Percentiles rank a stretch among this genome's conserved stretches.
Conservation (phyloP, 2,888 invertebrate species). For the Dendrolimus pini region DNA sequence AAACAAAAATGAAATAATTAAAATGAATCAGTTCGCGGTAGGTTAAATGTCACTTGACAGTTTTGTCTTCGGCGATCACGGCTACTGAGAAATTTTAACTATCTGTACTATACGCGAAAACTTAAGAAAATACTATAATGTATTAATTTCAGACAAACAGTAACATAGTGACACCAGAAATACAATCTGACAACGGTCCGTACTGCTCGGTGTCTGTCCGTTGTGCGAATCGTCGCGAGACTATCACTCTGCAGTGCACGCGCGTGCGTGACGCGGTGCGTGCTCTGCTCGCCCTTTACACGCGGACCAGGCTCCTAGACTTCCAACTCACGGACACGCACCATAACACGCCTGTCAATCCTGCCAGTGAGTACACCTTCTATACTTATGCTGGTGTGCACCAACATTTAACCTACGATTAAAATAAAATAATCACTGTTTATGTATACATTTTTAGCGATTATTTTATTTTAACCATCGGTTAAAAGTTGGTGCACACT, state of each 20-base stretch:
- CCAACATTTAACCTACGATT: no score
- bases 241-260: slow-evolving; percentile 80
- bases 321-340: slow-evolving; percentile 82
- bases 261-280: slow-evolving; percentile 88
- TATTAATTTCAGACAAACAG: slow-evolving; percentile 2
- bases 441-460: no score
- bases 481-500: no score
- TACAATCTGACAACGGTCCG: slow-evolving; percentile 80
- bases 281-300: slow-evolving; percentile 89
- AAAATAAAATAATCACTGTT: no score
- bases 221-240: slow-evolving; percentile 73
- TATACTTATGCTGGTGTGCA: no score
- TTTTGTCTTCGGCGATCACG: no score
- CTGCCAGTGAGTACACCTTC: slow-evolving; percentile 21
- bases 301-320: slow-evolving; percentile 89
- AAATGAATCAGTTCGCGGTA: no score
- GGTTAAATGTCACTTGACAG: no score
- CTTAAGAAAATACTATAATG: not conserved
- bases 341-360: slow-evolving; percentile 69
- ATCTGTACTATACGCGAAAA: no score
- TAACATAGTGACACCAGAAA: slow-evolving; percentile 73
- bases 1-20: no score
- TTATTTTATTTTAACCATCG: no score
- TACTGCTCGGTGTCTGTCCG: slow-evolving; percentile 82
- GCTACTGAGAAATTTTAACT: no score